phyloP scores from a whole-genome alignment of 2,797 vertebrate species.

The Emydoidea blandingii region DNA sequence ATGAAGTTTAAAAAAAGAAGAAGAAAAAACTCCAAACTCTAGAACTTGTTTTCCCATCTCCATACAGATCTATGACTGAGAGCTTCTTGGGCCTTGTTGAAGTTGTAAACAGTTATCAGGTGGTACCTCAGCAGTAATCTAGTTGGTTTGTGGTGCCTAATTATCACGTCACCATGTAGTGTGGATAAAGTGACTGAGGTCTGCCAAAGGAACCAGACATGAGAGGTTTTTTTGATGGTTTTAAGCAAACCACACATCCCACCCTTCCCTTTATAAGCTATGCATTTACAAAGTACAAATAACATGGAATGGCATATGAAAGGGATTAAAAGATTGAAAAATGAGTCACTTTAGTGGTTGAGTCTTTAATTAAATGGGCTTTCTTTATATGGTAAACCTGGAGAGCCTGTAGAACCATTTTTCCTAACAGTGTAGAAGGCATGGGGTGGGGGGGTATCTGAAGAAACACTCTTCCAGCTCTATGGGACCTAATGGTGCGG shows the following conservation, averaged over 20 bases:
- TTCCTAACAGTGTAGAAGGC: background rate
- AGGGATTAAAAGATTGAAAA: background rate
- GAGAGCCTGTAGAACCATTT: background rate
- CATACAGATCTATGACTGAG: background rate
- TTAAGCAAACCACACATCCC: background rate
- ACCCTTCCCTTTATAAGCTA: background rate
- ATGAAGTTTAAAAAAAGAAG: background rate
- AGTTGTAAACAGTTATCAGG: rapidly evolving
- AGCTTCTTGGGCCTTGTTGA: background rate
- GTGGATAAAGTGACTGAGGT: background rate
- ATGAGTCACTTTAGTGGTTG: background rate
- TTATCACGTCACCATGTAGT: background rate
- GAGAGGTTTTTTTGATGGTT: background rate
- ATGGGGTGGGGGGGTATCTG: background rate
- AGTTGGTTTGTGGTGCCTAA: background rate
- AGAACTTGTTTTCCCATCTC: background rate
- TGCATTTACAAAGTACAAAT: background rate
- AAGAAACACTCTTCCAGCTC: background rate
- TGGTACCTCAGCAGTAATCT: background rate
- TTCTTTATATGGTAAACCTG: background rate
- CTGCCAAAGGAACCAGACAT: rapidly evolving
- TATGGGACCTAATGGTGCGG: background rate
- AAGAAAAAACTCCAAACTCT: background rate
- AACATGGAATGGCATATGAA: background rate
- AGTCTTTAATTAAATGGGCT: background rate